phyloP scores from a whole-genome alignment of 2,888 invertebrate species.

The Nowickia ferox region DNA sequence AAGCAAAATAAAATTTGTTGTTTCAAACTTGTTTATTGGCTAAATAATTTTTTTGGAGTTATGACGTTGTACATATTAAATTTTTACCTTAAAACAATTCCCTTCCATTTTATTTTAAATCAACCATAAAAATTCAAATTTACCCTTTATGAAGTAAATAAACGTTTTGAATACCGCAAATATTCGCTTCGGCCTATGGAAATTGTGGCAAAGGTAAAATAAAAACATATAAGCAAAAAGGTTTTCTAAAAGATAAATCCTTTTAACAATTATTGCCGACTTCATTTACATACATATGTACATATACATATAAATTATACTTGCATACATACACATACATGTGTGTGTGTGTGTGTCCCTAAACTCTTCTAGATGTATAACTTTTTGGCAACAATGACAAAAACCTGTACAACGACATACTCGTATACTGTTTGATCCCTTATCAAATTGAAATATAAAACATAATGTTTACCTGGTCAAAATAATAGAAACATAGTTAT shows the following conservation, averaged over 20 bases:
- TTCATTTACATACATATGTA: conserved; percentile 9
- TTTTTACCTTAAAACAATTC: too few relatives aligned
- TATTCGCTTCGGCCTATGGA: conserved; percentile 24
- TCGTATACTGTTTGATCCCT: conserved; percentile 12
- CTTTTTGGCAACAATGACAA: background rate
- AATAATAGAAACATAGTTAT: background rate
- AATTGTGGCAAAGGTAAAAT: conserved; percentile 11
- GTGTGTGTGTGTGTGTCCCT: background rate
- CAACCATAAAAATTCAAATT: background rate
- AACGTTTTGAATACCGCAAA: conserved; percentile 26
- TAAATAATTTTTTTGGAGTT: too few relatives aligned
- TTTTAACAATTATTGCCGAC: conserved; percentile 24
- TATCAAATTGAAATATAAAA: conserved; percentile 35
- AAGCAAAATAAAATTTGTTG: too few relatives aligned
- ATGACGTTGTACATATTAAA: too few relatives aligned
- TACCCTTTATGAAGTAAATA: background rate
- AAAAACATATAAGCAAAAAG: conserved; percentile 41
- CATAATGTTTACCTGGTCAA: conserved; percentile 40
- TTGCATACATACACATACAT: background rate
- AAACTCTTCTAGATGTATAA: background rate
- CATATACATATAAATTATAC: too few relatives aligned
- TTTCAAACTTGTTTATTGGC: too few relatives aligned
- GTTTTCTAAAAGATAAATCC: conserved; percentile 44
- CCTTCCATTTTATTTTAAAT: background rate
- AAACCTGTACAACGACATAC: background rate